These are phyloP conservation scores for Harmothoe impar DNA, from an alignment of 2,888 invertebrate genomes.

Conservation along the genomic window DNA sequence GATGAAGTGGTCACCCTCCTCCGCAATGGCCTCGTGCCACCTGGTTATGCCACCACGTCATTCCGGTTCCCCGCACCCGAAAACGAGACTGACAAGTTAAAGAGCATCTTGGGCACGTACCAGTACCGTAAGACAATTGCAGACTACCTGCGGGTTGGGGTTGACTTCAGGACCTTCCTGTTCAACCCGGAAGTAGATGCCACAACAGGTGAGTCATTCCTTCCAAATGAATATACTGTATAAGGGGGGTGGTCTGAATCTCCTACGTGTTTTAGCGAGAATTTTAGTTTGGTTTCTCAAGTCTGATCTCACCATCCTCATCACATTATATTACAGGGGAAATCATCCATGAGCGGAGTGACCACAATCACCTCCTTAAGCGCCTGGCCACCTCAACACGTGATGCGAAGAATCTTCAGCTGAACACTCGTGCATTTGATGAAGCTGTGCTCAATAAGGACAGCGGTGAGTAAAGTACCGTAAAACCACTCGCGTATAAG, in stretches of 20 bases:
- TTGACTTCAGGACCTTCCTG: not conserved
- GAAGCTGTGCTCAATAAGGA: not conserved
- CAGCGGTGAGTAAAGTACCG: not conserved
- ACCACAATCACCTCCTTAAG: constrained; percentile 57
- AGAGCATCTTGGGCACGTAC: constrained; percentile 16
- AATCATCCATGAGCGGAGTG: constrained; percentile 25
- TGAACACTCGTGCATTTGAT: not conserved
- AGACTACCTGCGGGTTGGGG: not conserved
- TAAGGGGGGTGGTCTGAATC: no score
- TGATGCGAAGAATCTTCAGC: not conserved
- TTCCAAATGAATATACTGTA: not conserved
- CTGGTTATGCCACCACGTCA: not conserved
- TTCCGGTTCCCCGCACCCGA: constrained; percentile 1
- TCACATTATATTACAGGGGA: not conserved
- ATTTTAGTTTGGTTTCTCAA: not conserved
- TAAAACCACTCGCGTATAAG: not conserved
- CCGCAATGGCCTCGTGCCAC: not conserved
- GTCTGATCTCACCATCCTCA: not conserved
- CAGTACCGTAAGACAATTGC: not conserved
- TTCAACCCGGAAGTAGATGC: constrained; percentile 19
- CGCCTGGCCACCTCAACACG: constrained; percentile 44
- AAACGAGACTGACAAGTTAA: not conserved
- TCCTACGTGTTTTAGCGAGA: not conserved
- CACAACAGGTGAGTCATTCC: not conserved
- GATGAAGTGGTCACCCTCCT: not conserved